Conservation (phyloP, 2,888 invertebrate genomes). For the Drosophila paramelanica region DNA sequence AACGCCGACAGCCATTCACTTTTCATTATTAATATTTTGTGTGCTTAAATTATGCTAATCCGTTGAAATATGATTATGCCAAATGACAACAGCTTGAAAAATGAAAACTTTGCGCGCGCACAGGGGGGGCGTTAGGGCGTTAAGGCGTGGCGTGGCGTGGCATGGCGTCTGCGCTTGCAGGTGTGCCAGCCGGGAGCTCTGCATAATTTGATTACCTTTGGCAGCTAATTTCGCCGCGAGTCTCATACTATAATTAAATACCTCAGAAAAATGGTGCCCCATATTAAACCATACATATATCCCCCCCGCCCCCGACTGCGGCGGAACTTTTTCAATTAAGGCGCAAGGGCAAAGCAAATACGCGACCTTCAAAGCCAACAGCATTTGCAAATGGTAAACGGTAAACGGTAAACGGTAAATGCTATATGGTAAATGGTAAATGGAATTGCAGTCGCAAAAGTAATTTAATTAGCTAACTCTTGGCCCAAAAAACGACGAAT, state of each 20-base stretch:
- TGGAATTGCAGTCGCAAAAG: slow-evolving; percentile 74
- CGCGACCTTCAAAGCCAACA: slow-evolving; percentile 73
- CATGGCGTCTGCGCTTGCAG: slow-evolving; percentile 27
- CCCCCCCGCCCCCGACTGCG: slow-evolving; percentile 1
- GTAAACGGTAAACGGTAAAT: slow-evolving; percentile 50
- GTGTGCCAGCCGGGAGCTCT: slow-evolving; percentile 43
- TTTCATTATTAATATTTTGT: slow-evolving; percentile 81
- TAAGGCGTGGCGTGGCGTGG: slow-evolving; percentile 7
- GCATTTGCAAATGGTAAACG: slow-evolving; percentile 50
- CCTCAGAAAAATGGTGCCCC: slow-evolving; percentile 25
- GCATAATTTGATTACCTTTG: slow-evolving; percentile 78
- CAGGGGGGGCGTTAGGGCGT: slow-evolving; percentile 42
- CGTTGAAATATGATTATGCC: slow-evolving; percentile 82
- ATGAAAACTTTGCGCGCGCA: slow-evolving; percentile 40
- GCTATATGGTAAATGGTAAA: slow-evolving; percentile 49
- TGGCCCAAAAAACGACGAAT: slow-evolving; percentile 48
- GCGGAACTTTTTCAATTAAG: slow-evolving; percentile 75
- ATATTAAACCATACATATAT: slow-evolving; percentile 61
- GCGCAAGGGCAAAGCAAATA: slow-evolving; percentile 44
- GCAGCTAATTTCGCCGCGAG: slow-evolving; percentile 68
- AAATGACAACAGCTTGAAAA: slow-evolving; percentile 75
- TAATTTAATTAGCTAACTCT: slow-evolving; percentile 74
- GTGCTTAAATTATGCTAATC: slow-evolving; percentile 81
- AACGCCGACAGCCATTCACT: slow-evolving; percentile 73
- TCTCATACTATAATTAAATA: slow-evolving; percentile 68